These are phyloP conservation scores for Drosophila subquinaria DNA, from an alignment of 2,888 invertebrate species.

Conservation along the genomic window DNA sequence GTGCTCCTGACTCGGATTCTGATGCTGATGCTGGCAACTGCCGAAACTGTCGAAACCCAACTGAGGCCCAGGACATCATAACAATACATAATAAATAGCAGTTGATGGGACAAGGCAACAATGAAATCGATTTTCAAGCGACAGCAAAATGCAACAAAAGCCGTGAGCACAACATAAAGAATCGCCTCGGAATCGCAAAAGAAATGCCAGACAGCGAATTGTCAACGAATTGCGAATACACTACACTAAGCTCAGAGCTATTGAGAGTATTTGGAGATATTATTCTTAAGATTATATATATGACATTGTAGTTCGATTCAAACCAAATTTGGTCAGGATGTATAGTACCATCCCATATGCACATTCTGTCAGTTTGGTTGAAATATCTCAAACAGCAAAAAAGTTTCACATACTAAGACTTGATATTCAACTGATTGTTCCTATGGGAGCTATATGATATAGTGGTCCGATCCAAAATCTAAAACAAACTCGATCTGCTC, in stretches of 20 bases:
- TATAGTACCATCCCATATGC: no score
- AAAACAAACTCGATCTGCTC: no score
- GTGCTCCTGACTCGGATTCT: conserved; percentile 11
- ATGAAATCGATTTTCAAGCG: conserved; percentile 63
- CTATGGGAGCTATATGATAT: no score
- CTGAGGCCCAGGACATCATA: conserved; percentile 37
- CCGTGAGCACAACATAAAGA: conserved; percentile 38
- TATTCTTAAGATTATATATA: no score
- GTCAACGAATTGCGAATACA: not conserved
- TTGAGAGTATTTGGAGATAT: not conserved
- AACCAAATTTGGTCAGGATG: no score
- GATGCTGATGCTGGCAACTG: not conserved
- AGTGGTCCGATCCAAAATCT: no score
- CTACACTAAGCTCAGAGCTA: not conserved
- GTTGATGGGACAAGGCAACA: conserved; percentile 62
- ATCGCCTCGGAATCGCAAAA: conserved; percentile 19
- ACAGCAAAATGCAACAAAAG: conserved; percentile 52
- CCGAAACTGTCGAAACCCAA: not conserved
- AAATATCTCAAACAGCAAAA: no score
- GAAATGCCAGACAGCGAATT: not conserved
- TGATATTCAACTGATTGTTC: no score
- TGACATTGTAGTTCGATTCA: no score
- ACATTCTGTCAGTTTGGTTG: no score
- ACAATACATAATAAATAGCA: conserved; percentile 68
- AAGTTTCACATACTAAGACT: no score